Base-by-base conservation (phyloP, 2,888 invertebrate genomes). In the Serrognathus titanus region DNA sequence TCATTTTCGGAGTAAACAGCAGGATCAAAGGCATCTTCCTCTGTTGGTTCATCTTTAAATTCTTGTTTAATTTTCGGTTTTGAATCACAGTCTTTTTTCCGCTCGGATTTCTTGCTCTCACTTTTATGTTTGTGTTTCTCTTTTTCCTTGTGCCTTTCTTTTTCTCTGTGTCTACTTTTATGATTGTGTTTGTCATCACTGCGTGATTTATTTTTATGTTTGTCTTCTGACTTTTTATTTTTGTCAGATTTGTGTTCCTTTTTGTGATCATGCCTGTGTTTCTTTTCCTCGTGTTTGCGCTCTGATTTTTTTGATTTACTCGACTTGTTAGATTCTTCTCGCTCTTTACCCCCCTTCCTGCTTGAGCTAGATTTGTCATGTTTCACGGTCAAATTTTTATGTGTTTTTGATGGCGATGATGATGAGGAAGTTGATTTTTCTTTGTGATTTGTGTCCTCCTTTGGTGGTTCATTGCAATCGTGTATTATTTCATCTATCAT, bases 401-500 rank as follows among this genome's bases (percentile, higher is more conserved):
- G 24, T 24, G 40, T 51, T 10, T 40, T 35, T 2, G 47, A 24
- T 9, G 24, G 16, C 2, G 16, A 12, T 1, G 50, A 39, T 31
- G 39, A 38, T 7, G 50, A 51, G 8, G 51, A 51, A 11, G 51
- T 37, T 7, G 45, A 47, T 37, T 45, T 52, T 4, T 20, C 24
- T 10, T 36, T 36, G n/a, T 7, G 24, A 31, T 31, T 31, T 3
- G 24, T 31, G 9, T 54, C 36, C 8, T 31, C 11, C 12, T 48
- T 35, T n/a, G 48, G 8, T 41, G 55, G 60, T 40, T 57, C 55
- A n/a, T 59, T 36, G n/a, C 31, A 39, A 36, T 69, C 59, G 39
- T 64, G 68, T 3, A 79, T 65, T 50, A 79, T 75, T 55, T 79
- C 78, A 63, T 79, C 78, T 47, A 80, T 75, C 55, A 77, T 67